Conservation (phyloP, 2,113 vertebrate genomes). For the Paradoxurus hermaphroditus region DNA sequence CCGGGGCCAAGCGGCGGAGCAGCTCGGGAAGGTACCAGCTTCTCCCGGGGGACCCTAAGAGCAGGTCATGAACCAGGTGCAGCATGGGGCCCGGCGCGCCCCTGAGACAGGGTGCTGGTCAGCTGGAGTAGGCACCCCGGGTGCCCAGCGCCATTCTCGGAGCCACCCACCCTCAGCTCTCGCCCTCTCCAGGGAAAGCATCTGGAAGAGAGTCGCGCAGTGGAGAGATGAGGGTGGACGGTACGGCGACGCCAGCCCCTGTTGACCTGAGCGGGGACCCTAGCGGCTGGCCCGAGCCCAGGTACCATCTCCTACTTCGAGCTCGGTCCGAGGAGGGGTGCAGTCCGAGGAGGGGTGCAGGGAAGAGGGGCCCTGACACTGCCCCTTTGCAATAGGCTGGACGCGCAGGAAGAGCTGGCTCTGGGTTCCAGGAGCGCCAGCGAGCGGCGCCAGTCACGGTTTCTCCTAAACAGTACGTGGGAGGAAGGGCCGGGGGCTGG, state of each 20-base stretch:
- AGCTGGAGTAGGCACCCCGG: not conserved
- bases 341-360: not conserved
- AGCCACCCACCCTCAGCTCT: not conserved
- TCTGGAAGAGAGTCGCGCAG: slow-evolving; percentile 46
- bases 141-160: not conserved
- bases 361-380: not conserved
- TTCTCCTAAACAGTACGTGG: slow-evolving; percentile 89
- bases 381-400: slow-evolving; percentile 24
- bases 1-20: slow-evolving; percentile 76
- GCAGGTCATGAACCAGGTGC: not conserved
- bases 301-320: slow-evolving; percentile 20
- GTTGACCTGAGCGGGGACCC: slow-evolving; percentile 15
- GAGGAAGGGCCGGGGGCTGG: not conserved
- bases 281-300: slow-evolving; percentile 3
- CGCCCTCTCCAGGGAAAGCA: slow-evolving; percentile 55
- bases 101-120: not conserved
- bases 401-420: slow-evolving; percentile 17
- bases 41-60: not conserved
- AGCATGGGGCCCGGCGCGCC: not conserved
- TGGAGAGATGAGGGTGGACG: not conserved
- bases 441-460: slow-evolving; percentile 88
- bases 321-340: not conserved
- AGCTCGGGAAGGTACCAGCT: slow-evolving; percentile 70
- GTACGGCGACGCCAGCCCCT: not conserved
- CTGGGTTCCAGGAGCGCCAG: slow-evolving; percentile 56